Evolutionary conservation across 2,113 vertebrate genomes (phyloP).

Genomic region (Serinus canaria): DNA sequence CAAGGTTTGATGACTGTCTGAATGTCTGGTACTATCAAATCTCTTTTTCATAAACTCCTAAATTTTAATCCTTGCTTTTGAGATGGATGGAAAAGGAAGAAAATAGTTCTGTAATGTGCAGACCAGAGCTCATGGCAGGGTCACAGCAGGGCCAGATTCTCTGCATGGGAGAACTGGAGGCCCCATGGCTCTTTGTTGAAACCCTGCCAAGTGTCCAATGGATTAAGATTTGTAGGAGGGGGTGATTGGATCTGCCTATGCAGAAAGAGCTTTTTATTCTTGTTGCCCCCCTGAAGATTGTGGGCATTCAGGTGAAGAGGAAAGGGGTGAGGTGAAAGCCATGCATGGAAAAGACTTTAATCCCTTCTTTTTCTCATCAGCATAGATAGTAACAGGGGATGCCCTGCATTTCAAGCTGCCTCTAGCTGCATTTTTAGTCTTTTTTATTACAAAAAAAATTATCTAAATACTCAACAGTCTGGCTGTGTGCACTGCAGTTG

Average conservation of each 20-base stretch:
- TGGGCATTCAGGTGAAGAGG: conserved; percentile 3
- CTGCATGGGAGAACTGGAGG: conserved; percentile 11
- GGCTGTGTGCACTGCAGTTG: neutral
- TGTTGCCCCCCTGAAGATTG: neutral
- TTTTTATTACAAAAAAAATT: neutral
- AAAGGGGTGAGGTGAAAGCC: neutral
- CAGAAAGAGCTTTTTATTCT: conserved; percentile 1
- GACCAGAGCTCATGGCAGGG: conserved; percentile 1
- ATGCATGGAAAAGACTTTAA: neutral
- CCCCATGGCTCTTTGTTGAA: conserved; percentile 43
- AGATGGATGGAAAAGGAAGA: neutral
- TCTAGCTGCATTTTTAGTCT: neutral
- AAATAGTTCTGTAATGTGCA: neutral
- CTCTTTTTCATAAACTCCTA: neutral
- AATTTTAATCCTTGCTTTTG: neutral
- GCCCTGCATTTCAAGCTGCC: neutral
- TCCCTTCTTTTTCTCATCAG: neutral
- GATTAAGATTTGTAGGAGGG: conserved; percentile 39
- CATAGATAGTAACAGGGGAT: neutral
- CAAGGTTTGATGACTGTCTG: neutral
- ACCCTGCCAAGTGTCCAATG: conserved; percentile 31
- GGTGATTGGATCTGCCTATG: neutral
- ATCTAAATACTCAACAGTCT: neutral
- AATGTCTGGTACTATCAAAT: neutral
- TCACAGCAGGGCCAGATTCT: conserved; percentile 29